Conservation (phyloP, 2,888 invertebrate species). For the Hydroisotoma schaefferi region DNA sequence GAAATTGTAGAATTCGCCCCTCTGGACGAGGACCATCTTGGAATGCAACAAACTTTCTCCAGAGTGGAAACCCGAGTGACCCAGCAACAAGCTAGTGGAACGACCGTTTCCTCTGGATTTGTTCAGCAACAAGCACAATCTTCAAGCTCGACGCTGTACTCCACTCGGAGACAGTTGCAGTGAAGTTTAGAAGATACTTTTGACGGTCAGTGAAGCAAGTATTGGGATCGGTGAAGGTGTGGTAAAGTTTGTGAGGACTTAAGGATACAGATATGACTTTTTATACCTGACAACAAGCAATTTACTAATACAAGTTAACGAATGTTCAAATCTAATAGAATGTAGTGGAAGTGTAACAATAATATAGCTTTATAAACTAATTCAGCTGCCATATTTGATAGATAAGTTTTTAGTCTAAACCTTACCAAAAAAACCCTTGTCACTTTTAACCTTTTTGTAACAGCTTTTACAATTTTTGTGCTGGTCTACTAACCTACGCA, state of each 20-base stretch:
- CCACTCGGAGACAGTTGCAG: too few species aligned
- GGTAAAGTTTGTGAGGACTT: too few species aligned
- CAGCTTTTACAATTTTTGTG: background rate
- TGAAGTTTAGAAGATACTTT: too few species aligned
- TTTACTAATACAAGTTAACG: slow-evolving; percentile 3
- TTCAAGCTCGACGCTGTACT: background rate
- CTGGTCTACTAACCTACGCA: slow-evolving; percentile 10
- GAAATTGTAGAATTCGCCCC: slow-evolving; percentile 48
- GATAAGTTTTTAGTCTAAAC: background rate
- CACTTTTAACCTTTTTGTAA: too few species aligned
- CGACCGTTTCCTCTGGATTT: slow-evolving; percentile 17
- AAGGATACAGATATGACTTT: slow-evolving; percentile 5
- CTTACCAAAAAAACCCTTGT: background rate
- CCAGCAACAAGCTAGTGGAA: slow-evolving; percentile 18
- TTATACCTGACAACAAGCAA: slow-evolving; percentile 9
- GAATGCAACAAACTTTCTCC: slow-evolving; percentile 9
- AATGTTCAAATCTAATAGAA: slow-evolving; percentile 8
- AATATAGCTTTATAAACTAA: background rate
- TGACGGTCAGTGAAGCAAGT: slow-evolving; percentile 1
- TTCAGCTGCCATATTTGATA: slow-evolving; percentile 13
- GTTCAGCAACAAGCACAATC: slow-evolving; percentile 20
- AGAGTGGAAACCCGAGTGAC: slow-evolving; percentile 13
- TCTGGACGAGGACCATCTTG: slow-evolving; percentile 31
- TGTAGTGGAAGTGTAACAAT: background rate
- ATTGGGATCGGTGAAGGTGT: background rate